Conservation (phyloP, 2,113 vertebrate genomes). For the Sprattus sprattus region DNA sequence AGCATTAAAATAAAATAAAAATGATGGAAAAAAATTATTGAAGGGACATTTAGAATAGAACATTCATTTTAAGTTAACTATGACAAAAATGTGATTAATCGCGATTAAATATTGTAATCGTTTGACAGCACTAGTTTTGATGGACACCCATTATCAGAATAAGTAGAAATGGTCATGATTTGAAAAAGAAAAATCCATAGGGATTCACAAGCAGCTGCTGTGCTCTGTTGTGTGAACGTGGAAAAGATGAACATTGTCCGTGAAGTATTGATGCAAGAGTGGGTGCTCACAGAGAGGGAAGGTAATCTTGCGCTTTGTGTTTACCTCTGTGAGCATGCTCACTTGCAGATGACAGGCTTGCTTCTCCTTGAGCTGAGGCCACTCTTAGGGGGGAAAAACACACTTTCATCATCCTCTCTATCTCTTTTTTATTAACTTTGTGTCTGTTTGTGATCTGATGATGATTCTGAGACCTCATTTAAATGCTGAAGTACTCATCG, state of each 20-base stretch:
- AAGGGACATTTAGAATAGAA: too few relatives aligned
- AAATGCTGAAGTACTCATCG: neutral
- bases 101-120: too few relatives aligned
- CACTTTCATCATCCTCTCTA: slow-evolving; percentile 4
- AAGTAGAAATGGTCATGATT: neutral
- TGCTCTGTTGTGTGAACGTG: neutral
- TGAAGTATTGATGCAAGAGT: slow-evolving; percentile 23
- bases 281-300: neutral
- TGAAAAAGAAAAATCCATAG: neutral
- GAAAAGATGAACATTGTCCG: neutral
- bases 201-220: neutral
- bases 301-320: neutral
- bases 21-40: too few relatives aligned
- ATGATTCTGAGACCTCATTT: neutral
- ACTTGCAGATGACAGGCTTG: neutral
- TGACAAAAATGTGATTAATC: too few relatives aligned
- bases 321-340: neutral
- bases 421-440: neutral
- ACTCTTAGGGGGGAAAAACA: neutral
- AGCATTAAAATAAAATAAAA: too few relatives aligned
- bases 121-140: neutral
- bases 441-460: neutral
- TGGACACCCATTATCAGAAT: neutral
- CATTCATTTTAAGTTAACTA: too few relatives aligned
- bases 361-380: neutral